phyloP scores from a whole-genome alignment of 2,113 vertebrate species.

The Brachypteracias leptosomus region DNA sequence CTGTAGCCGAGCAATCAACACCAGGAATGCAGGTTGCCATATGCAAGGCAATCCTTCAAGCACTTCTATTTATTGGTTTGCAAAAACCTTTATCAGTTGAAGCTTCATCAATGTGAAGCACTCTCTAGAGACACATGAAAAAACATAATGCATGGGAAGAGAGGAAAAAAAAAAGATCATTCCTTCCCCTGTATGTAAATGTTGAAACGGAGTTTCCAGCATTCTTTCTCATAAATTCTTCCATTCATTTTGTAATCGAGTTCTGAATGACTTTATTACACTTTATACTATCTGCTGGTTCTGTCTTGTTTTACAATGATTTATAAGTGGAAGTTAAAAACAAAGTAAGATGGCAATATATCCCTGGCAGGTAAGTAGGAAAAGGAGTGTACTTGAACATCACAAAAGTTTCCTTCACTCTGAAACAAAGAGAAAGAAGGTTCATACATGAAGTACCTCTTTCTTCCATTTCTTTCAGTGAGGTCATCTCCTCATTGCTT shows the following conservation, averaged over 20 bases:
- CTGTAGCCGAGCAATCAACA: not conserved
- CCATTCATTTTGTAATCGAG: not conserved
- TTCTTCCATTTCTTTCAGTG: not conserved
- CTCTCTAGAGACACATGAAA: not conserved
- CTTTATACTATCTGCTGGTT: slow-evolving; percentile 4
- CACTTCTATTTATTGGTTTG: not conserved
- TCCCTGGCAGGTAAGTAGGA: not conserved
- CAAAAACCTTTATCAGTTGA: not conserved
- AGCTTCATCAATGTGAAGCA: not conserved
- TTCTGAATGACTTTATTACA: slow-evolving; percentile 16
- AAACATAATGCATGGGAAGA: not conserved
- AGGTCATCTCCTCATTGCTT: not conserved
- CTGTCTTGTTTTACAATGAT: slow-evolving; percentile 37
- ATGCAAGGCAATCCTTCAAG: not conserved
- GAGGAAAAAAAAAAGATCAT: not conserved
- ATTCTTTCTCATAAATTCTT: not conserved
- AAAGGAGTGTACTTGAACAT: not conserved
- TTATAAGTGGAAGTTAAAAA: not conserved
- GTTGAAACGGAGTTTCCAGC: not conserved
- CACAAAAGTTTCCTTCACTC: not conserved
- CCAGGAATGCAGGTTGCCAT: not conserved
- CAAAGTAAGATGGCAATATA: not conserved
- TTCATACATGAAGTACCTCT: not conserved
- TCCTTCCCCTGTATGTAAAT: not conserved
- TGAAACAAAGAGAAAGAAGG: not conserved